Evolutionary conservation across 2,113 vertebrate genomes (phyloP).

Genomic region (Carassius auratus): DNA sequence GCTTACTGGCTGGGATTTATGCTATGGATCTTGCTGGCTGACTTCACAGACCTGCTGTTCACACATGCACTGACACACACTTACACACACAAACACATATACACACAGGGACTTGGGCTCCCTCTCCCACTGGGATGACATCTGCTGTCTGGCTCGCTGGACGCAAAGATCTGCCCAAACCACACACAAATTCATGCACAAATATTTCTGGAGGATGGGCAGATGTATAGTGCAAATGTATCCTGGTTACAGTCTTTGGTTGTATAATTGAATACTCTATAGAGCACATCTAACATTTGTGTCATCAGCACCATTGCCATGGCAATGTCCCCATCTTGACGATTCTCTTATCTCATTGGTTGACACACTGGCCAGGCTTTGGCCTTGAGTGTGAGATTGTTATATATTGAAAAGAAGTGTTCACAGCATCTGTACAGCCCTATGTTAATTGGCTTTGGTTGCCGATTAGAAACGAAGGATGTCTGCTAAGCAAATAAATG

Average conservation of each 20-base stretch:
- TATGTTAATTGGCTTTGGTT: not conserved
- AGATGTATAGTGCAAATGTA: slow-evolving; percentile 2
- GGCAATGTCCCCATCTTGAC: slow-evolving; percentile 60
- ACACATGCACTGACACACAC: slow-evolving; percentile 39
- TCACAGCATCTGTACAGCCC: not conserved
- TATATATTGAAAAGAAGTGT: not conserved
- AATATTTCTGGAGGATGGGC: slow-evolving; percentile 7
- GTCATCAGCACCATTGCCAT: slow-evolving; percentile 61
- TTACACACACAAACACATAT: slow-evolving; percentile 36
- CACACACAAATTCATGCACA: slow-evolving; percentile 28
- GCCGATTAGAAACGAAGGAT: not conserved
- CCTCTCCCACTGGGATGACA: slow-evolving; percentile 76
- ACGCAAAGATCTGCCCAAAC: slow-evolving; percentile 34
- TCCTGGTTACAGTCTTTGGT: slow-evolving; percentile 8
- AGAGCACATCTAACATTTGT: slow-evolving; percentile 51
- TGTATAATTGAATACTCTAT: slow-evolving; percentile 43
- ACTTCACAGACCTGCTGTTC: slow-evolving; percentile 36
- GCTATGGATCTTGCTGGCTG: slow-evolving; percentile 46
- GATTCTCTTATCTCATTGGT: slow-evolving; percentile 35
- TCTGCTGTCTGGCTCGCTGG: slow-evolving; percentile 73
- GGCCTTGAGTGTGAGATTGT: slow-evolving; percentile 13
- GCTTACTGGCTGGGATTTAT: slow-evolving; percentile 43
- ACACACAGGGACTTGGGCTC: slow-evolving; percentile 55
- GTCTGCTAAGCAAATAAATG: not conserved
- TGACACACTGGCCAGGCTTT: slow-evolving; percentile 30